These are phyloP conservation scores for Acrossocheilus wenchowensis DNA, from an alignment of 2,797 vertebrate genomes.

Conservation along the genomic window DNA sequence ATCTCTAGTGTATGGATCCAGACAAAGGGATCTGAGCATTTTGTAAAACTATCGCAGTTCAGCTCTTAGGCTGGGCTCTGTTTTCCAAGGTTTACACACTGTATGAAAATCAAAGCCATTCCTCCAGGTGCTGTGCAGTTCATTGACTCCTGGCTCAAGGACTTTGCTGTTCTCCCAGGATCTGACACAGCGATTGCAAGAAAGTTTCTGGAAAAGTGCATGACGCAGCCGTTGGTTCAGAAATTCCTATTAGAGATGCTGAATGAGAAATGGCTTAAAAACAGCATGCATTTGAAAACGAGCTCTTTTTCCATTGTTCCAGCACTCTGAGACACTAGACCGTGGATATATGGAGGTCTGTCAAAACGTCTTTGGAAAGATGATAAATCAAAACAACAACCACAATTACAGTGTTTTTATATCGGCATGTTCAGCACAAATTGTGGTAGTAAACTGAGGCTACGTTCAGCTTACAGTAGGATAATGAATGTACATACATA, in stretches of 20 bases:
- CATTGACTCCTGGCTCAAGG: conserved; percentile 43
- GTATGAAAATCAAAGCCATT: conserved; percentile 40
- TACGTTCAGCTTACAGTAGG: background rate
- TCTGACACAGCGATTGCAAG: conserved; percentile 9
- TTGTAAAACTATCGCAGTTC: conserved; percentile 6
- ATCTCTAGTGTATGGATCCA: conserved; percentile 36
- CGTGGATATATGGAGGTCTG: background rate
- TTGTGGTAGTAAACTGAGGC: background rate
- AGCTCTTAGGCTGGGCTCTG: conserved; percentile 9
- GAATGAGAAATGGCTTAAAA: conserved; percentile 1
- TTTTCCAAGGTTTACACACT: conserved; percentile 45
- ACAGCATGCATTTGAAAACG: conserved; percentile 9
- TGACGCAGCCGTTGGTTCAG: background rate
- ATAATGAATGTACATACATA: background rate
- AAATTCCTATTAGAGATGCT: conserved; percentile 18
- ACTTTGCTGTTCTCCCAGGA: conserved; percentile 21
- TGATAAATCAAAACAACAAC: conserved; percentile 7
- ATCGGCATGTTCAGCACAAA: background rate
- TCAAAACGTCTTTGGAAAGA: conserved; percentile 13
- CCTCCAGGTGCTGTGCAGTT: conserved; percentile 37
- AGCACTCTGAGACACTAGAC: background rate
- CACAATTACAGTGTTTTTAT: background rate
- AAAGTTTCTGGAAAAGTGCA: conserved; percentile 28
- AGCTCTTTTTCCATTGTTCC: conserved; percentile 7
- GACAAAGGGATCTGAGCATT: conserved; percentile 51